These are phyloP conservation scores for Podargus strigoides DNA, from an alignment of 2,797 vertebrate genomes.

Conservation along the genomic window DNA sequence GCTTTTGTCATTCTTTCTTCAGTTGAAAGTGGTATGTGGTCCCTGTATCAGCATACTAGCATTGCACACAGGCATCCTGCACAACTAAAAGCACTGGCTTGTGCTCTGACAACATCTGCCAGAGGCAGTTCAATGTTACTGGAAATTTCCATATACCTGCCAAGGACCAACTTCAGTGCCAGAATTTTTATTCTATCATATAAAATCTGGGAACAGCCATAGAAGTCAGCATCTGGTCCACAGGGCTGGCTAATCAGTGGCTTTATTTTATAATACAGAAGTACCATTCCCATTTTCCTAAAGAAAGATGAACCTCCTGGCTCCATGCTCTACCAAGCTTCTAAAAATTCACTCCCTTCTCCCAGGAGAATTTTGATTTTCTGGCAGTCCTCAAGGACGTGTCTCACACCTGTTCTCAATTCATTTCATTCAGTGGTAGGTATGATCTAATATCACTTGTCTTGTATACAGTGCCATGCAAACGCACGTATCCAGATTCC, in stretches of 20 bases:
- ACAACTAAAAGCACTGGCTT: neutral
- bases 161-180: neutral
- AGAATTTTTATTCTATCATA: neutral
- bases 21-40: neutral
- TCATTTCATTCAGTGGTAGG: rapidly evolving
- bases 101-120: neutral
- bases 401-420: neutral
- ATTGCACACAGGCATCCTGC: neutral
- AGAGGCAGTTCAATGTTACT: neutral
- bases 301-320: neutral
- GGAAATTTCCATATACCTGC: neutral
- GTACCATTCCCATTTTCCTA: neutral
- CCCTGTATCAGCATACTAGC: neutral
- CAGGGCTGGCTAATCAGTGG: neutral
- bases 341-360: neutral
- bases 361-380: neutral
- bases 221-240: neutral
- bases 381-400: neutral
- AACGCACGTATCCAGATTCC: neutral
- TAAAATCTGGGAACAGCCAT: neutral
- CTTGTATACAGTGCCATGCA: neutral
- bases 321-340: neutral
- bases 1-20: neutral
- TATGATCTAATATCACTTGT: neutral
- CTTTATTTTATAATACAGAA: neutral